Evolutionary conservation across 2,888 invertebrate genomes (phyloP).

Genomic region (Hololepta plana): DNA sequence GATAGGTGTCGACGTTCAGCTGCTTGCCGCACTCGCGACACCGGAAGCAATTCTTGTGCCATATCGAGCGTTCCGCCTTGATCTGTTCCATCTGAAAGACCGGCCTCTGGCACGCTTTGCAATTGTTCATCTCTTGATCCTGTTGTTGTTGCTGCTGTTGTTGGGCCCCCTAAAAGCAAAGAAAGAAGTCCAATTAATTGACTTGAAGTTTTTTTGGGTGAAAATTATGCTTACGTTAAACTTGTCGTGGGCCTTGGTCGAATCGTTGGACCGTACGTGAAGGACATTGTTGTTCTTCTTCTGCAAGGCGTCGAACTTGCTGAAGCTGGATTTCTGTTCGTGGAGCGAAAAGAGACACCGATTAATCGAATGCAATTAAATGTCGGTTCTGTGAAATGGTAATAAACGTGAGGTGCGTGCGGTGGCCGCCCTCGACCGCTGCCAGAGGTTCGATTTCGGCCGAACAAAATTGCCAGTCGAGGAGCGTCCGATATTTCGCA

Average conservation of each 20-base stretch:
- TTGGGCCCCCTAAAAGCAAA: not conserved
- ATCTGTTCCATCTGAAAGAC: conserved; percentile 96
- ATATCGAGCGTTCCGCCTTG: conserved; percentile 76
- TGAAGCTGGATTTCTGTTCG: conserved; percentile 59
- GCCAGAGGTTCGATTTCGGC: too few species aligned
- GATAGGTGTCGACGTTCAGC: conserved; percentile 81
- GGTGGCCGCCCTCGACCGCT: too few species aligned
- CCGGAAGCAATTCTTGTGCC: conserved; percentile 91
- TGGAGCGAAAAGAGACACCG: too few species aligned
- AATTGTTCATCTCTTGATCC: too few species aligned
- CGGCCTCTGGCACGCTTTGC: conserved; percentile 70
- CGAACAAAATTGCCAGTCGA: too few species aligned
- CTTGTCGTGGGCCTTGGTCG: conserved; percentile 46
- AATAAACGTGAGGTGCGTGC: too few species aligned
- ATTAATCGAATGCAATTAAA: too few species aligned
- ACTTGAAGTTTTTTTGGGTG: not conserved
- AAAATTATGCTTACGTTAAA: conserved; percentile 37
- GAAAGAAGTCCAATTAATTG: not conserved
- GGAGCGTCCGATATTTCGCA: too few species aligned
- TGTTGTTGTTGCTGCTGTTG: too few species aligned
- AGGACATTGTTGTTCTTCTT: conserved; percentile 48
- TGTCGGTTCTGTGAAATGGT: too few species aligned
- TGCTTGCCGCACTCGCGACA: conserved; percentile 86
- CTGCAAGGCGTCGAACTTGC: conserved; percentile 53
- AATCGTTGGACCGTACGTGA: conserved; percentile 47